Base-by-base conservation (phyloP, 92 coral and sea anemone species). In the Hydrozoanthus gracilis region DNA sequence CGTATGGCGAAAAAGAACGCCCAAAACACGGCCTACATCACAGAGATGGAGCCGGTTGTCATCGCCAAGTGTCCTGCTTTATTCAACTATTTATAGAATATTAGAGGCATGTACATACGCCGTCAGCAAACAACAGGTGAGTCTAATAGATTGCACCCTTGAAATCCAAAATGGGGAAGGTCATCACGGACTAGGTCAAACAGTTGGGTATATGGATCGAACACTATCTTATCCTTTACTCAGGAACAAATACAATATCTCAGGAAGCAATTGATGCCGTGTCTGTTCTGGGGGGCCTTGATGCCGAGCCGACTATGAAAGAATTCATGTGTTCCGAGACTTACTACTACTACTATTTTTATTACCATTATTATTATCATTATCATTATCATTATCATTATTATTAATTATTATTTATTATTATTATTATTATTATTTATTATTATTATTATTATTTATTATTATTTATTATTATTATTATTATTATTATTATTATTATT, bases 41-140 rank as follows among this genome's bases (percentile, higher is more conserved):
- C n/a, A n/a, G n/a, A n/a, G n/a, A n/a, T n/a, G n/a, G n/a, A n/a
- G n/a, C n/a, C n/a, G n/a, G n/a, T n/a, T n/a, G n/a, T n/a, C n/a
- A n/a, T n/a, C n/a, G n/a, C n/a, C n/a, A n/a, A n/a, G n/a, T n/a
- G n/a, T n/a, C n/a, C n/a, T n/a, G n/a, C n/a, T 8, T 47, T 86
- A 71, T 14, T 74, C 44, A 50, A 73, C 71, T 73, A 84, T 50
- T n/a, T n/a, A 84, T 71, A 82, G 2, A 83, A 66, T 58, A 16
- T 55, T 6, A 51, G 73, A 12, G 76, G 44, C 86, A 77, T 87
- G 89, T 87, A 87, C 44, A 51, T 4, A 27, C 12, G 78, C 62
- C 7, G 89, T 77, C 62, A 87, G 66, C 45, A 87, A 77, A 68
- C 61, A 78, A 48, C 16, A 12, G 4, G 12, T 12, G 10, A 39